Evolutionary conservation across 2,113 vertebrate genomes (phyloP), one percentile per base, ranked within the genome.

Genomic region (Paradoxurus hermaphroditus): DNA sequence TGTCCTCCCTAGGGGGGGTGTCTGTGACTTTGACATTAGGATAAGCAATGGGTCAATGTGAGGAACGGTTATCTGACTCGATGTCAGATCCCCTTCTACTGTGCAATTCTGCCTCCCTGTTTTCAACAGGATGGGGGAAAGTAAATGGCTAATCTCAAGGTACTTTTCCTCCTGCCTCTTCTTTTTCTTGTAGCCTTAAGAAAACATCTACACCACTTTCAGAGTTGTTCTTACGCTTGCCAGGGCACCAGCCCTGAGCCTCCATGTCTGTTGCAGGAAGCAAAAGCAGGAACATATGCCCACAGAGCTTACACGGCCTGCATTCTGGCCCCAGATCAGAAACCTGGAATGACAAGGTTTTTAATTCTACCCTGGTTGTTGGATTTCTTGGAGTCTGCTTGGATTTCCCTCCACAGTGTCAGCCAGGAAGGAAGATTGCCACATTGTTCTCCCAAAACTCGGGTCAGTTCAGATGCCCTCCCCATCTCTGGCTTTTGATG

Each of bases 41-140:
- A 23, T 8, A 46, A 70, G 63, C 0, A 4, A n/a, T 7, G 21
- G 11, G 25, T 46, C 41, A 9, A 25, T 3, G 2, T n/a, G 21
- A 87, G 27, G 36, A 73, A 44, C 0, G 9, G 41, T 36, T n/a
- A 23, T 84, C 49, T 72, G 41, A 67, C 18, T 44, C 7, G 19
- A 25, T 34, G 29, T 63, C 85, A 23, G 16, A 29, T 56, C 23
- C 75, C 70, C 29, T 53, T 67, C 85, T 9, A 8, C 63, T 29
- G 65, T 51, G 13, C 6, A 90, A 9, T 53, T 75, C 44, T 62
- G 36, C 41, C 29, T 49, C 14, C 21, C 44, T 77, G 34, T 75
- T 85, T 72, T 79, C 19, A 95, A 67, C n/a, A 51, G 5, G 39
- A 31, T 41, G 11, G 16, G 1, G 41, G 15, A 36, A 15, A 31